These are phyloP conservation scores for Sternarchorhynchus goeldii DNA, from an alignment of 2,797 vertebrate species.

Conservation along the genomic window DNA sequence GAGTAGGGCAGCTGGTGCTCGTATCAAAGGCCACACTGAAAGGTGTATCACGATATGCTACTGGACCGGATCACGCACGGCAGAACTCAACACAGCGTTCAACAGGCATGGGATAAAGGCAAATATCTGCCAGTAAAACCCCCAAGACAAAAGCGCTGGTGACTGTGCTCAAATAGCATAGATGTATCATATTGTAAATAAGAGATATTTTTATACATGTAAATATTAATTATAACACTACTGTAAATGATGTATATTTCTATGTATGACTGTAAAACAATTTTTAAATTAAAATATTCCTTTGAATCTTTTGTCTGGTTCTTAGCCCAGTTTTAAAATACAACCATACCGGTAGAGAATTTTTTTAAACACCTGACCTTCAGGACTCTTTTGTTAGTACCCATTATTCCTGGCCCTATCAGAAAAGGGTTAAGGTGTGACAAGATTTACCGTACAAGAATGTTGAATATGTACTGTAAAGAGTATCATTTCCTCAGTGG, in stretches of 20 bases:
- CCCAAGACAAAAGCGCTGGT: not conserved
- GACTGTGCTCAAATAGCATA: conserved; percentile 48
- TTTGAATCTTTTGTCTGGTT: not conserved
- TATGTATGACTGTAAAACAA: conserved; percentile 46
- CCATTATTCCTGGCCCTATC: not conserved
- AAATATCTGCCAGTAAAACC: not conserved
- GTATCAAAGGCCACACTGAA: not conserved
- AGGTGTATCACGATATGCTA: not conserved
- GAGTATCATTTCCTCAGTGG: conserved; percentile 35
- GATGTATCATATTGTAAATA: conserved; percentile 78
- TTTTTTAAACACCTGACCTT: too few species aligned
- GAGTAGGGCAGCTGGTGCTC: conserved; percentile 33
- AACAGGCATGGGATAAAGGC: conserved; percentile 41
- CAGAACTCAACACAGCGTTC: conserved; percentile 59
- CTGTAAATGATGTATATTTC: conserved; percentile 56
- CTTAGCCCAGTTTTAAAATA: conserved; percentile 9
- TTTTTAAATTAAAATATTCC: conserved; percentile 51
- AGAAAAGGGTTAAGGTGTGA: not conserved
- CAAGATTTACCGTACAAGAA: conserved; percentile 5
- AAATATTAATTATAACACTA: conserved; percentile 72
- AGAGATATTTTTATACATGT: conserved; percentile 75
- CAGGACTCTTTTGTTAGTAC: not conserved
- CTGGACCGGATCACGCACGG: not conserved
- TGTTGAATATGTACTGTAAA: conserved; percentile 22
- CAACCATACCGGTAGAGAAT: conserved; percentile 4